phyloP scores from a whole-genome alignment of 2,888 invertebrate species.

The Anarsia innoxiella region DNA sequence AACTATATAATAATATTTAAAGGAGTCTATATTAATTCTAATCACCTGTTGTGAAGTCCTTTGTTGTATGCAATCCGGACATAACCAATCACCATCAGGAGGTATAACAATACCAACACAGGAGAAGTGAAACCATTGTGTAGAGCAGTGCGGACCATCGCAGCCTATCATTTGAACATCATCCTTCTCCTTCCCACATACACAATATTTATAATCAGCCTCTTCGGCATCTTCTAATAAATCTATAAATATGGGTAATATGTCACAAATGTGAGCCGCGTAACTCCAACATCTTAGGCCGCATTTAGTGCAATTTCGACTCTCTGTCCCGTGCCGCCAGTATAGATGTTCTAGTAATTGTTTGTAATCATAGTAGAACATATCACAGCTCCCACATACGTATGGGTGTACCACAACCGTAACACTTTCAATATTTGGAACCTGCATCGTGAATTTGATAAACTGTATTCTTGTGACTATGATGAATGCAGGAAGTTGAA shows the following conservation, averaged over 20 bases:
- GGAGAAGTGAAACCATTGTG: conserved; percentile 51
- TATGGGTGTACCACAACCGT: too few relatives aligned
- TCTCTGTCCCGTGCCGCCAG: conserved; percentile 57
- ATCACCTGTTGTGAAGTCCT: conserved; percentile 17
- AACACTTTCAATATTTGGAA: too few relatives aligned
- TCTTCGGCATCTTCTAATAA: too few relatives aligned
- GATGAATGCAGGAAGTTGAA: too few relatives aligned
- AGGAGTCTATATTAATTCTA: conserved; percentile 12
- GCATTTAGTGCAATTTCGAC: conserved; percentile 37
- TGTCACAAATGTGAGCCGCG: conserved; percentile 23
- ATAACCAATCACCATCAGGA: conserved; percentile 50
- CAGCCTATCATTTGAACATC: conserved; percentile 49
- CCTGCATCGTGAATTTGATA: too few relatives aligned
- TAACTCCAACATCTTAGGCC: conserved; percentile 40
- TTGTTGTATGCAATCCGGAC: conserved; percentile 34
- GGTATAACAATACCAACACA: conserved; percentile 43
- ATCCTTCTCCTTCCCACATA: conserved; percentile 39
- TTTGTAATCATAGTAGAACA: conserved; percentile 42
- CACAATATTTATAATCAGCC: too few relatives aligned
- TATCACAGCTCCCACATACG: conserved; percentile 43
- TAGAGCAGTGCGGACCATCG: conserved; percentile 35
- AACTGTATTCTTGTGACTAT: too few relatives aligned
- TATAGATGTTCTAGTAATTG: conserved; percentile 52
- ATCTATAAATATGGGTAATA: not conserved
- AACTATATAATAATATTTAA: too few relatives aligned